Evolutionary conservation across 2,113 vertebrate species (phyloP).

Genomic region (Morone chrysops): DNA sequence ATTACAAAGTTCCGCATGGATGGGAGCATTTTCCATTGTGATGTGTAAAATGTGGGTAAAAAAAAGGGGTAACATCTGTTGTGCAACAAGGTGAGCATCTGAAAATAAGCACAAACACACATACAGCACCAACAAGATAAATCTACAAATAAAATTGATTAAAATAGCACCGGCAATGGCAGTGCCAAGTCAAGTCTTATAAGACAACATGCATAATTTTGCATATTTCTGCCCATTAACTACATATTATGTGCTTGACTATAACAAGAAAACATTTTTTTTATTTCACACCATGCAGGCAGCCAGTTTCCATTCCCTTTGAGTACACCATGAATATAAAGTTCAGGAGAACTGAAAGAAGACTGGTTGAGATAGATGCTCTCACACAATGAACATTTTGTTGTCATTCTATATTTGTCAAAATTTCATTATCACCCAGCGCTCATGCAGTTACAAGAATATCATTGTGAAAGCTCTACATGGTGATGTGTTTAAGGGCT

Average conservation of each 20-base stretch:
- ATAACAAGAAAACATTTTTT: neutral
- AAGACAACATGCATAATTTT: neutral
- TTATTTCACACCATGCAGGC: neutral
- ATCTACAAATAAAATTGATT: neutral
- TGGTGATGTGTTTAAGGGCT: constrained; percentile 30
- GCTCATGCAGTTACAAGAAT: constrained; percentile 13
- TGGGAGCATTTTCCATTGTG: neutral
- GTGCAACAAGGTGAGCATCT: neutral
- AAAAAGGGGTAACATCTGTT: neutral
- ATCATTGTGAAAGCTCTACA: constrained; percentile 7
- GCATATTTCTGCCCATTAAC: neutral
- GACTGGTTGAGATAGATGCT: neutral
- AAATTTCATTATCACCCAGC: constrained; percentile 17
- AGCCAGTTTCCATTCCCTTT: neutral
- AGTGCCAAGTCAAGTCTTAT: neutral
- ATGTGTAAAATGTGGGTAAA: neutral
- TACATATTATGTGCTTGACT: neutral
- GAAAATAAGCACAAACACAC: neutral
- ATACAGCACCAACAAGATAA: neutral
- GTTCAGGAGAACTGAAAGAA: neutral
- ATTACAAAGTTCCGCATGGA: neutral
- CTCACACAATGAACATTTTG: constrained; percentile 12
- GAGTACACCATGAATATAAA: neutral
- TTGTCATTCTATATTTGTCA: constrained; percentile 5
- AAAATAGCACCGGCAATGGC: neutral